Evolutionary conservation across 2,113 vertebrate species (phyloP).

Genomic region (Triplophysa rosa): DNA sequence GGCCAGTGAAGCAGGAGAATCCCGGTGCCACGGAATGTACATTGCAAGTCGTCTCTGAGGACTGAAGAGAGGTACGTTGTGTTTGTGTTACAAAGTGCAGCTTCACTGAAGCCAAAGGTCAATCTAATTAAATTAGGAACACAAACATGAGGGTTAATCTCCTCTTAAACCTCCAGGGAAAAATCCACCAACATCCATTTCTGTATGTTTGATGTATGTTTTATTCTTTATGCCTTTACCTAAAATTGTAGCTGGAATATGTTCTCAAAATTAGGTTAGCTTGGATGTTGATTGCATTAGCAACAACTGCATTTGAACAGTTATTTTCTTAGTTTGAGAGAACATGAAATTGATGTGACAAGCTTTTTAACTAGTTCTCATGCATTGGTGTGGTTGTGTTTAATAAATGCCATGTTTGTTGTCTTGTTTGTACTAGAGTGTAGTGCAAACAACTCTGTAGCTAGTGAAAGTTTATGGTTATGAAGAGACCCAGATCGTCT

Average conservation of each 20-base stretch:
- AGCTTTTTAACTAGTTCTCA: too few relatives aligned
- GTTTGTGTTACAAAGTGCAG: conserved; percentile 64
- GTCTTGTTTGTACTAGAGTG: background rate
- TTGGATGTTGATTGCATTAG: background rate
- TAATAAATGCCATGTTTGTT: background rate
- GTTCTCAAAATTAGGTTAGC: background rate
- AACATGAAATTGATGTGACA: background rate
- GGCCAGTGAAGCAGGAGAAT: conserved; percentile 47
- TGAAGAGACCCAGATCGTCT: conserved; percentile 5
- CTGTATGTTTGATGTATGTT: background rate
- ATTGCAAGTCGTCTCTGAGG: conserved; percentile 67
- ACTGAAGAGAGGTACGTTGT: conserved; percentile 75
- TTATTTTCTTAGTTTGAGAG: background rate
- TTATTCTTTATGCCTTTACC: background rate
- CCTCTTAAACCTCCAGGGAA: conserved; percentile 64
- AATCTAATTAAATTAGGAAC: conserved; percentile 76
- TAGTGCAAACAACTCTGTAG: background rate
- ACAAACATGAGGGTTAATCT: conserved; percentile 73
- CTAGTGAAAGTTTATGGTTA: conserved; percentile 4
- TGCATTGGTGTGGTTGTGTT: background rate
- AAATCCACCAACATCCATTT: conserved; percentile 51
- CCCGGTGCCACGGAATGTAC: conserved; percentile 67
- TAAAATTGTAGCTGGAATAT: background rate
- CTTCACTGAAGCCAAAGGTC: conserved; percentile 71
- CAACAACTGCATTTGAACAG: background rate